A percentile compares a stretch with the other conserved stretches of the same genome.
Evolutionary conservation across 1,140 invertebrate species (phyloP).

Genomic region (Dendrolimus punctatus): DNA sequence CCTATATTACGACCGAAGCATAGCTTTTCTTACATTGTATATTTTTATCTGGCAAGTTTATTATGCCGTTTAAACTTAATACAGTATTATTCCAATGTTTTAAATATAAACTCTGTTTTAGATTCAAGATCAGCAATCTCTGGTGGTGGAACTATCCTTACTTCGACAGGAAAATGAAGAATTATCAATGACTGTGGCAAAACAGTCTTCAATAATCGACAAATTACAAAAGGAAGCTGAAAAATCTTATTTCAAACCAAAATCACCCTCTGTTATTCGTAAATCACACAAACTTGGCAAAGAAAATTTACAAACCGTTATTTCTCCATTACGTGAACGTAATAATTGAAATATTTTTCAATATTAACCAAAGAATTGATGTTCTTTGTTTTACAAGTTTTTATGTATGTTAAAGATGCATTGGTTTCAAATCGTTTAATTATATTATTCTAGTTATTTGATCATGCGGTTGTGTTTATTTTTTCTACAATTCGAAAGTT

Average conservation of each 20-base stretch:
- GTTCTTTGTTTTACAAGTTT: too few species aligned
- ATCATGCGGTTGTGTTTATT: too few species aligned
- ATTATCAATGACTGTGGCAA: constrained; percentile 47
- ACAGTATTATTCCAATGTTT: background rate
- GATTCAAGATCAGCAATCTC: constrained; percentile 63
- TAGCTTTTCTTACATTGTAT: too few species aligned
- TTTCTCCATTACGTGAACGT: constrained; percentile 58
- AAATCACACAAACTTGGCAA: constrained; percentile 58
- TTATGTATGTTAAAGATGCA: too few species aligned
- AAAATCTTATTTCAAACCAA: constrained; percentile 36
- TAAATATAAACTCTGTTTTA: constrained; percentile 16
- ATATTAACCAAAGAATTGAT: too few species aligned
- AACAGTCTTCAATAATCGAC: constrained; percentile 57
- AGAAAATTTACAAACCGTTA: constrained; percentile 48
- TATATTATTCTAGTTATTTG: too few species aligned
- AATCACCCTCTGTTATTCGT: constrained; percentile 49
- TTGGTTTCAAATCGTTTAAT: too few species aligned
- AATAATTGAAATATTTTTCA: constrained; percentile 37
- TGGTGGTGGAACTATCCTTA: constrained; percentile 59
- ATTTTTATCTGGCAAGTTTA: too few species aligned
- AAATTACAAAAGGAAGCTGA: constrained; percentile 58
- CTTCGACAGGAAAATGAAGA: constrained; percentile 64
- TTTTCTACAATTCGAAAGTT: too few species aligned
- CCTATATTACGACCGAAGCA: too few species aligned
- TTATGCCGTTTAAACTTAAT: too few species aligned